Evolutionary conservation across 2,888 invertebrate genomes (phyloP), one percentile per base, ranked within the genome.

Genomic region (Cephus pygmeus): DNA sequence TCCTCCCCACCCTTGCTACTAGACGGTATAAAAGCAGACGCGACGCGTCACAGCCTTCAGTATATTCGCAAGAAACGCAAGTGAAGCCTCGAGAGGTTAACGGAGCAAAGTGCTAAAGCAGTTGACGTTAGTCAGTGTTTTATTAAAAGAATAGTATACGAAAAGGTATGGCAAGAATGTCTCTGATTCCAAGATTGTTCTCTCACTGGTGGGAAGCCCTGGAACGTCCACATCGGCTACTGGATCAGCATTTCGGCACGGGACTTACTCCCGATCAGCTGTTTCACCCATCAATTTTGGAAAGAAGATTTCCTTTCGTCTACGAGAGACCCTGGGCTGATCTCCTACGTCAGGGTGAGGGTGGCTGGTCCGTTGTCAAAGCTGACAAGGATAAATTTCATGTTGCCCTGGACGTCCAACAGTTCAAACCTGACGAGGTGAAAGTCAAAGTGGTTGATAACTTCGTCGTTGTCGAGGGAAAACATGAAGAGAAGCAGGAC

Each of bases 401-500:
- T 9, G 73, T 76, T 23, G 23, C 81, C 73, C 76, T 90, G 69
- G 91, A 91, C 79, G 88, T 91, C 12, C 89, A 88, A 56, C 90
- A 91, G 75, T 92, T 91, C 84, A 84, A 83, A 69, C 91, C 91
- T 0, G 89, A 91, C 3, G 92, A 92, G 81, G 85, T 92, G 15
- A 86, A 85, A 0, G 90, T 92, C 35, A 92, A 91, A 80, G 89
- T 89, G 1, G 87, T 91, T 11, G 91, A 91, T 79, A 88, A 89
- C 77, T 83, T 82, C 79, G 84, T 92, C 12, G 83, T 89, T 1
- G 87, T 92, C 12, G 92, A 92, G 77, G 93, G 92, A 4, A 92
- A 91, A 82, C 93, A 93, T 81, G 92, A 93, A 79, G 93, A 93
- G 79, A 91, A 91, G 80, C 86, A 89, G 71, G 93, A 93, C 78